Evolutionary conservation across 2,797 vertebrate species (phyloP).

Genomic region (Acipenser transmontanus): DNA sequence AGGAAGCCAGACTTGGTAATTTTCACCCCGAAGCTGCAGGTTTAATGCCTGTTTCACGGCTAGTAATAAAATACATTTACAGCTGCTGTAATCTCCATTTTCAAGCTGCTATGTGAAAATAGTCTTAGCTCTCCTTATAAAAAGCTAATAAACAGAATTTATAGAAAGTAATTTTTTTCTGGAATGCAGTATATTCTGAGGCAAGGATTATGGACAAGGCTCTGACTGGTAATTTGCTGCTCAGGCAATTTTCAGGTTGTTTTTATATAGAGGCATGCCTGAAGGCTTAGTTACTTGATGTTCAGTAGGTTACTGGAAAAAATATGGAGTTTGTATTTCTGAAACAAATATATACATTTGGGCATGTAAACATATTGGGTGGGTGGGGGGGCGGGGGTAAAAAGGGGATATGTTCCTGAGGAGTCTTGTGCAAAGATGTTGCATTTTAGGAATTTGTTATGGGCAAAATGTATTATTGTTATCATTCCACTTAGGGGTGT

Average conservation of each 20-base stretch:
- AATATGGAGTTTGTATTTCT: neutral
- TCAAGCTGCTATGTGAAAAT: constrained; percentile 43
- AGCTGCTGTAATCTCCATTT: constrained; percentile 60
- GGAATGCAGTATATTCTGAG: constrained; percentile 35
- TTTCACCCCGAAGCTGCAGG: constrained; percentile 55
- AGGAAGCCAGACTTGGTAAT: constrained; percentile 54
- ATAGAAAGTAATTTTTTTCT: constrained; percentile 21
- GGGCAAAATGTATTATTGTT: too few species aligned
- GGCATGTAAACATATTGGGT: too few species aligned
- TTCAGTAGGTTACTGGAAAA: neutral
- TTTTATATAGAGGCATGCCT: constrained; percentile 12
- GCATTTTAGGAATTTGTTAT: too few species aligned
- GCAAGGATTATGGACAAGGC: constrained; percentile 27
- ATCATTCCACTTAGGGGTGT: constrained; percentile 63
- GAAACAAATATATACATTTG: too few species aligned
- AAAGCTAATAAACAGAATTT: constrained; percentile 48
- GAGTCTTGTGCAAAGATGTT: too few species aligned
- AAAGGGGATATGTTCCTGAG: too few species aligned
- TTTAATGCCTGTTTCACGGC: constrained; percentile 62
- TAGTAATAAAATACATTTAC: constrained; percentile 65
- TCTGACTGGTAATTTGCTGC: constrained; percentile 13
- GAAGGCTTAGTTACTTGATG: neutral
- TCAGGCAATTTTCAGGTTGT: constrained; percentile 30
- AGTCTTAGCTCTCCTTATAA: constrained; percentile 36
- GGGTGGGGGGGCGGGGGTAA: too few species aligned